Base-by-base conservation (phyloP, 2,888 invertebrate species). In the Trichogramma dendrolimi region DNA sequence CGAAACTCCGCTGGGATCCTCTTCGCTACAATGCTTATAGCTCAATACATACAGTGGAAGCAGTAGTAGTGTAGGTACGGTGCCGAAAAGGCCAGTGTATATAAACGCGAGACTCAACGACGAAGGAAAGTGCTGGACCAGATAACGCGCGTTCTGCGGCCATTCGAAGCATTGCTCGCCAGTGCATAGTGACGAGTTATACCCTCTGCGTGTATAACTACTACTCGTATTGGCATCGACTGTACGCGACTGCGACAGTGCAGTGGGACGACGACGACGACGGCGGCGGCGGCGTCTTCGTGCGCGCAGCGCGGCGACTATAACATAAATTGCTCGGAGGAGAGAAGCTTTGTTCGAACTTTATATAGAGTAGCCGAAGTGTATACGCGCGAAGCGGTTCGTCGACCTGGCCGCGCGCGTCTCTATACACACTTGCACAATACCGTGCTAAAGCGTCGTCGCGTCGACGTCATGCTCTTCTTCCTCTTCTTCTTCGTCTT, bases 181-280 rank as follows among this genome's bases (percentile, higher is more conserved):
- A 2, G 27, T 27, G 27, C 27, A 27, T 27, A 27, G 27, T 27
- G 27, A 27, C 27, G 2, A 27, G 27, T 27, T 27, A 27, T 27
- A 27, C 27, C 3, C 27, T 27, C 27, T 27, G 27, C 27, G 27
- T 27, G 27, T 27, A 27, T 27, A 27, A 27, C 27, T 27, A 27
- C 27, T 27, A 2, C 27, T 27, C 27, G 27, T 27, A 27, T 27
- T n/a, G 7, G 7, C 48, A 14, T 48, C n/a, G 6, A 10, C 11
- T 14, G 48, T n/a, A 14, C 6, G n/a, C 44, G 43, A 40, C 54
- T 56, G 48, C 55, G 64, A 66, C 63, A 51, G 60, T 62, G 58
- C 56, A 57, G 63, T 63, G 61, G 64, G 64, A 64, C 59, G 61
- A 60, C 61, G 63, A 57, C 63, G 65, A 62, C 66, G 66, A 67